A percentile compares a stretch with the other conserved stretches of the same genome.
Evolutionary conservation across 2,113 vertebrate species (phyloP).

Genomic region (Geothlypis trichas): DNA sequence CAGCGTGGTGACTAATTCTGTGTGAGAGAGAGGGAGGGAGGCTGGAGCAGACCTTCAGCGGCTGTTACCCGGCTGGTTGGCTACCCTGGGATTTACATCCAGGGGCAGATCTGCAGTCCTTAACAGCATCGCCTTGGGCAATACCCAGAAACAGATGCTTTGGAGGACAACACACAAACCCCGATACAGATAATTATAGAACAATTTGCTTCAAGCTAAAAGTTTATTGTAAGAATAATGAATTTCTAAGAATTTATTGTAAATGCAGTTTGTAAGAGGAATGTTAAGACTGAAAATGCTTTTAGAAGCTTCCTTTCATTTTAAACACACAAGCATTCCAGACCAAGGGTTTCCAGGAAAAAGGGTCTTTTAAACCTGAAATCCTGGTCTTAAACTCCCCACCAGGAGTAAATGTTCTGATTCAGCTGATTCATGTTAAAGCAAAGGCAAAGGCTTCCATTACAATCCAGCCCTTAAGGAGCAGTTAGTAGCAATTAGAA

Average conservation of each 20-base stretch:
- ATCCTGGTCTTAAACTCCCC: conserved; percentile 1
- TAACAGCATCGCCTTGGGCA: not conserved
- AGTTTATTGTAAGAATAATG: not conserved
- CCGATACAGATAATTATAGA: not conserved
- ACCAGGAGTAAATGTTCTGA: not conserved
- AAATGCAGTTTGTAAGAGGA: not conserved
- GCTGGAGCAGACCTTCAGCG: not conserved
- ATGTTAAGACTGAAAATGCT: not conserved
- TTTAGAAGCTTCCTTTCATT: conserved; percentile 3
- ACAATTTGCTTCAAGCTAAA: not conserved
- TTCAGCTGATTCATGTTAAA: conserved; percentile 27
- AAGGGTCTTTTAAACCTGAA: conserved; percentile 31
- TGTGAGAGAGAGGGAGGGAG: not conserved
- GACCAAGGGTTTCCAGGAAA: not conserved
- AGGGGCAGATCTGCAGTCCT: not conserved
- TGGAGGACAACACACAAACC: not conserved
- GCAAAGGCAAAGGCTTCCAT: conserved; percentile 25
- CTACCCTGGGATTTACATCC: not conserved
- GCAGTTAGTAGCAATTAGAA: conserved; percentile 61
- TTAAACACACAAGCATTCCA: conserved; percentile 11
- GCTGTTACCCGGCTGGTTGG: not conserved
- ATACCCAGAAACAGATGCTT: not conserved
- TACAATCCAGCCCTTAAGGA: conserved; percentile 36
- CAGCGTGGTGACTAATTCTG: not conserved
- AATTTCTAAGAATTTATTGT: conserved; percentile 7